Conservation (phyloP, 2,113 vertebrate species). For the Lepisosteus oculatus region DNA sequence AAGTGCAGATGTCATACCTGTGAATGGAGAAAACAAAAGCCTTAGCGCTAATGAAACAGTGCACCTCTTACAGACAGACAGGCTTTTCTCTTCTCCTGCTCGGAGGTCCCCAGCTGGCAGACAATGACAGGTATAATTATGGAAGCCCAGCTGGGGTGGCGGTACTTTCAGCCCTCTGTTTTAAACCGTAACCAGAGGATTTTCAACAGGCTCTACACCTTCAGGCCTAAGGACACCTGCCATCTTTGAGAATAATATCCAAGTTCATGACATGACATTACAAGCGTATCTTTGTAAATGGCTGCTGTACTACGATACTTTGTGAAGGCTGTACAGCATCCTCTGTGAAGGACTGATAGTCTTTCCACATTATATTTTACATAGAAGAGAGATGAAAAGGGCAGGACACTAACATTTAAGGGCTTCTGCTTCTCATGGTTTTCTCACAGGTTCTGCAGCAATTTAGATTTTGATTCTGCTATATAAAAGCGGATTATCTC, state of each 20-base stretch:
- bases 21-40: constrained; percentile 45
- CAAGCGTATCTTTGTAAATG: constrained; percentile 58
- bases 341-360: too few relatives aligned
- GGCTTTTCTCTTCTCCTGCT: neutral
- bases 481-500: too few relatives aligned
- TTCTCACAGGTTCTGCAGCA: too few relatives aligned
- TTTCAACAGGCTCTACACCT: constrained; percentile 52
- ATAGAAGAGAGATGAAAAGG: too few relatives aligned
- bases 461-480: too few relatives aligned
- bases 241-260: constrained; percentile 30
- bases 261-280: constrained; percentile 45
- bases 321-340: too few relatives aligned
- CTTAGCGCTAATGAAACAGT: constrained; percentile 37
- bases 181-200: constrained; percentile 52
- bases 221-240: constrained; percentile 61
- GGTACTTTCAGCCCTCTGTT: constrained; percentile 57
- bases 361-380: too few relatives aligned
- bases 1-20: constrained; percentile 99
- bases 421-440: too few relatives aligned
- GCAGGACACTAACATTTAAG: too few relatives aligned
- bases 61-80: neutral
- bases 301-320: constrained; percentile 2
- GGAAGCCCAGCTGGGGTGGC: constrained; percentile 58
- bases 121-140: constrained; percentile 61
- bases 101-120: constrained; percentile 47